These are phyloP conservation scores for Dreissena polymorpha DNA, from an alignment of 1,140 invertebrate species.

Conservation along the genomic window DNA sequence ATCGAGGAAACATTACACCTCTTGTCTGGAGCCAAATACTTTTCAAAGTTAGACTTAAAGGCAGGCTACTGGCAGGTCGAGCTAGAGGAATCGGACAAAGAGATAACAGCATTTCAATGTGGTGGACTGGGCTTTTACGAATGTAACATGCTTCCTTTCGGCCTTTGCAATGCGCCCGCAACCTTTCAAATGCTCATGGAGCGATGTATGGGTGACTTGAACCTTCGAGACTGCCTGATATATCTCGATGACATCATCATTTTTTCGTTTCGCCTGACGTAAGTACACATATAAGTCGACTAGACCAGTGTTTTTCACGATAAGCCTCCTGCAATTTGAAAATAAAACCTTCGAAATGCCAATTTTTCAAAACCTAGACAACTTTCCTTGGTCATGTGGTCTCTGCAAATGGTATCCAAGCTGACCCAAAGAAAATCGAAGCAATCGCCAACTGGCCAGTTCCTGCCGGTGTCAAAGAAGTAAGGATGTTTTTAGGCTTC, in stretches of 20 bases:
- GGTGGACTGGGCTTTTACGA: too few relatives aligned
- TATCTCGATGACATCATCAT: slow-evolving; percentile 35
- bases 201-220: slow-evolving; percentile 8
- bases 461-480: slow-evolving; percentile 58
- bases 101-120: too few relatives aligned
- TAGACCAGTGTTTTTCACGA: background rate
- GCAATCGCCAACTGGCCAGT: slow-evolving; percentile 63
- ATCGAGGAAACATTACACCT: too few relatives aligned
- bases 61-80: too few relatives aligned
- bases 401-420: background rate
- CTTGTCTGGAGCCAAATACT: too few relatives aligned
- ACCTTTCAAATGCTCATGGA: slow-evolving; percentile 34
- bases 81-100: too few relatives aligned
- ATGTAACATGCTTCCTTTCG: too few relatives aligned
- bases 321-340: slow-evolving; percentile 5
- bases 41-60: too few relatives aligned
- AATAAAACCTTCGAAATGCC: slow-evolving; percentile 20
- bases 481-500: slow-evolving; percentile 70
- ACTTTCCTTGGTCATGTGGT: slow-evolving; percentile 9
- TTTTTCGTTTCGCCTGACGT: slow-evolving; percentile 3
- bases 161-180: too few relatives aligned
- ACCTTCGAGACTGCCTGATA: slow-evolving; percentile 20
- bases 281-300: background rate
- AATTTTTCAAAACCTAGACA: slow-evolving; percentile 15
- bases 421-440: slow-evolving; percentile 11